Evolutionary conservation across 2,113 vertebrate species (phyloP).

Genomic region (Pseudonaja textilis): DNA sequence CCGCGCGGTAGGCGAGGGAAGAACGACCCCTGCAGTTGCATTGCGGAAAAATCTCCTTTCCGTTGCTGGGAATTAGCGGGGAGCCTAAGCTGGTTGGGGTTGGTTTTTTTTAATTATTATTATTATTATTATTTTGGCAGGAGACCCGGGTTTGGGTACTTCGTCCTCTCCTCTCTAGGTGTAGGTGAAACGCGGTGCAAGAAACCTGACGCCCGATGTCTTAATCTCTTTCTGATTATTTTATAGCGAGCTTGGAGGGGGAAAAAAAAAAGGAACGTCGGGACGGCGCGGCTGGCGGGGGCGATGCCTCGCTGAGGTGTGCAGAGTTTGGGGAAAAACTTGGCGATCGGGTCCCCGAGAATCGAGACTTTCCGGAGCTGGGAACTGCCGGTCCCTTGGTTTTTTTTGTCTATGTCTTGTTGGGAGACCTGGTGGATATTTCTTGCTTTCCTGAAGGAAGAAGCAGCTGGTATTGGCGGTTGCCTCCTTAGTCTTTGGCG

Average conservation of each 20-base stretch:
- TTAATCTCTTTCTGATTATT: slow-evolving; percentile 58
- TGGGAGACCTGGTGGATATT: slow-evolving; percentile 67
- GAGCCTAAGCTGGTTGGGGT: slow-evolving; percentile 13
- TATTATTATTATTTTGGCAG: background rate
- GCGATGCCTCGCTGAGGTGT: slow-evolving; percentile 62
- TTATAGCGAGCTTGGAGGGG: slow-evolving; percentile 47
- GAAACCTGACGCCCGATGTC: background rate
- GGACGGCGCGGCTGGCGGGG: slow-evolving; percentile 5
- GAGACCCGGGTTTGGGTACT: slow-evolving; percentile 2
- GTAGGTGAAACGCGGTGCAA: slow-evolving; percentile 11
- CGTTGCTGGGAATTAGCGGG: slow-evolving; percentile 34
- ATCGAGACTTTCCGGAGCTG: slow-evolving; percentile 49
- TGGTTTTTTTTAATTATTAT: too few species aligned
- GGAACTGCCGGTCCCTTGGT: slow-evolving; percentile 56
- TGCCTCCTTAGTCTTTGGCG: slow-evolving; percentile 58
- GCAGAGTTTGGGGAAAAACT: slow-evolving; percentile 65
- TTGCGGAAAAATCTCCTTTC: slow-evolving; percentile 20
- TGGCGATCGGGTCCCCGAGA: slow-evolving; percentile 48
- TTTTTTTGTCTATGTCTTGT: slow-evolving; percentile 73
- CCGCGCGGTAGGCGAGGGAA: slow-evolving; percentile 31
- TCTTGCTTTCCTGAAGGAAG: slow-evolving; percentile 63
- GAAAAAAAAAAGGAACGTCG: slow-evolving; percentile 12
- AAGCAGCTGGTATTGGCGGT: slow-evolving; percentile 50
- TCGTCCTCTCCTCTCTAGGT: background rate
- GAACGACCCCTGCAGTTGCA: slow-evolving; percentile 65